Percentiles rank a stretch among this genome's conserved stretches.
These are phyloP conservation scores for Nephrotoma appendiculata DNA, from an alignment of 2,888 invertebrate genomes.

Conservation along the genomic window DNA sequence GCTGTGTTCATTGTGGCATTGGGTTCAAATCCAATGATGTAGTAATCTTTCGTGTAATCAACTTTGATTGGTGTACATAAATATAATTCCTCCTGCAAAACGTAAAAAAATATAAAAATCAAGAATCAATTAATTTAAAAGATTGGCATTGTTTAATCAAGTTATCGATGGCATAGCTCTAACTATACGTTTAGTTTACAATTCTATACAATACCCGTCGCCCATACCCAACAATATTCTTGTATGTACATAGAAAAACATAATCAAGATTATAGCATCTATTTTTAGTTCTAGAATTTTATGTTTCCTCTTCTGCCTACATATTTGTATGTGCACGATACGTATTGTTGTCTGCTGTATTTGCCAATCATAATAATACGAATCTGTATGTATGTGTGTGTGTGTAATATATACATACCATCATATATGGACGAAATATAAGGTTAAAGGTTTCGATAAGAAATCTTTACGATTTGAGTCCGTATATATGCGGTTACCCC, in stretches of 20 bases:
- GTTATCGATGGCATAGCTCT: not conserved
- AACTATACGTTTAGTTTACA: not conserved
- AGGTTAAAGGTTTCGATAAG: not conserved
- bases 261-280: conserved; percentile 3
- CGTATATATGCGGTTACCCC: not conserved
- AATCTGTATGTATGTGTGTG: not conserved
- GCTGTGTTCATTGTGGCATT: conserved; percentile 82
- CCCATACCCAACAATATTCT: not conserved
- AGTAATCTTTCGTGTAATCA: conserved; percentile 58
- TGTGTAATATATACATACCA: not conserved
- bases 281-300: not conserved
- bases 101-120: conserved; percentile 11
- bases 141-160: not conserved
- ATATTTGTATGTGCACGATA: not conserved
- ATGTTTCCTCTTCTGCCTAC: not conserved
- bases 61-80: conserved; percentile 82
- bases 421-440: not conserved
- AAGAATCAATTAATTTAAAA: not conserved
- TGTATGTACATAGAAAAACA: not conserved
- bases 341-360: not conserved
- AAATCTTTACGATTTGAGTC: not conserved
- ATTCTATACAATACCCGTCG: not conserved
- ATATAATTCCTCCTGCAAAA: conserved; percentile 76
- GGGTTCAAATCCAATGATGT: conserved; percentile 84
- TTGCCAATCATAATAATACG: not conserved